phyloP scores from a whole-genome alignment of 1,140 invertebrate species.

The Ruditapes philippinarum region DNA sequence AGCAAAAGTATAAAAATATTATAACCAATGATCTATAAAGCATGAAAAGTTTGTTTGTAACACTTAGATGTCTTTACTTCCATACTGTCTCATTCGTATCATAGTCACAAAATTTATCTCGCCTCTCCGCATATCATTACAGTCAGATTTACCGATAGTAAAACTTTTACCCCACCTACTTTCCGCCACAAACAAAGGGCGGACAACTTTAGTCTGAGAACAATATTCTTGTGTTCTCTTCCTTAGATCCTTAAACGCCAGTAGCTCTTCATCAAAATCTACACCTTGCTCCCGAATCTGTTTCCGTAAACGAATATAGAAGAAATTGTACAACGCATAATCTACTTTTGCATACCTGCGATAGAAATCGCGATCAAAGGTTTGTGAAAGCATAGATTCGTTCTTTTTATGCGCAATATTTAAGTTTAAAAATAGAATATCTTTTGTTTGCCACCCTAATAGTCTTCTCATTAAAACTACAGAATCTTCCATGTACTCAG shows the following conservation, averaged over 20 bases:
- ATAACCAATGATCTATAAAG: too few species aligned
- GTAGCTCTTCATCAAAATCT: slow-evolving; percentile 60
- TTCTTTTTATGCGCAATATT: slow-evolving; percentile 49
- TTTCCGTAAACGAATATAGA: slow-evolving; percentile 53
- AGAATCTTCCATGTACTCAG: slow-evolving; percentile 88
- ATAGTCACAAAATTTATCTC: slow-evolving; percentile 28
- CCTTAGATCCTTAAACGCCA: slow-evolving; percentile 63
- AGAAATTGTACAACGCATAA: slow-evolving; percentile 70
- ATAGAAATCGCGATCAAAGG: slow-evolving; percentile 54
- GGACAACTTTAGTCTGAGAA: not conserved
- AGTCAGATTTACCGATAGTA: slow-evolving; percentile 23
- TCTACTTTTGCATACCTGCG: slow-evolving; percentile 62
- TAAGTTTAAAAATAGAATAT: slow-evolving; percentile 82
- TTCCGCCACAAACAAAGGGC: not conserved
- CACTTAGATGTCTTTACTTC: slow-evolving; percentile 27
- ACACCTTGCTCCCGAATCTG: slow-evolving; percentile 53
- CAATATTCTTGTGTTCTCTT: slow-evolving; percentile 63
- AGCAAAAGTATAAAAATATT: too few species aligned
- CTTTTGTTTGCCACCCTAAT: slow-evolving; percentile 87
- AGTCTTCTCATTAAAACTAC: slow-evolving; percentile 86
- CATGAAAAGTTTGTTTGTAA: too few species aligned
- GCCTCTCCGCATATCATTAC: not conserved
- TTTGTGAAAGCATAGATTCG: not conserved
- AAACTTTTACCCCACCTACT: slow-evolving; percentile 33
- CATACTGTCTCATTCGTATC: slow-evolving; percentile 33